These are phyloP conservation scores for Drosophila ficusphila DNA, from an alignment of 1,140 invertebrate genomes.

Conservation along the genomic window DNA sequence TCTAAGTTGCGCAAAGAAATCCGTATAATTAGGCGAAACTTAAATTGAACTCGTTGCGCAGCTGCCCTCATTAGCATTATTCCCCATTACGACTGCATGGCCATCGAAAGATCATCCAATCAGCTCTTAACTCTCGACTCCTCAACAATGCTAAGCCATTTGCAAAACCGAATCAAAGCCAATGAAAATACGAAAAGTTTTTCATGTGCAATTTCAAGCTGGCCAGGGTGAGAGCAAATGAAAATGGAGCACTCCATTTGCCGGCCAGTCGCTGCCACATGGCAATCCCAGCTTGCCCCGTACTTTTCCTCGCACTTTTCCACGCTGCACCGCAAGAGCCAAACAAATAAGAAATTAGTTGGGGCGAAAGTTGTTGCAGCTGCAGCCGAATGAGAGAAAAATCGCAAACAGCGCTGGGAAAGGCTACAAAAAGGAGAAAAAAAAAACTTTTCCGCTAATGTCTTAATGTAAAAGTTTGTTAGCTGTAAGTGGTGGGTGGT, in stretches of 20 bases:
- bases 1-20: background rate
- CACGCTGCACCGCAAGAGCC: constrained; percentile 55
- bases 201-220: constrained; percentile 71
- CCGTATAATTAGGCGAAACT: constrained; percentile 31
- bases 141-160: constrained; percentile 53
- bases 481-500: constrained; percentile 44
- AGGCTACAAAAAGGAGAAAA: constrained; percentile 1
- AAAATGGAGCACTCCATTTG: constrained; percentile 75
- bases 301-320: constrained; percentile 7
- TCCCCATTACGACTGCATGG: constrained; percentile 13
- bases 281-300: constrained; percentile 16
- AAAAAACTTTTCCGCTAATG: constrained; percentile 78
- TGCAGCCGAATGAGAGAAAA: constrained; percentile 64
- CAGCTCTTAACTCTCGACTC: constrained; percentile 38
- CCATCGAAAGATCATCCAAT: constrained; percentile 64
- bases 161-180: constrained; percentile 59
- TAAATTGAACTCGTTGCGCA: constrained; percentile 22
- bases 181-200: constrained; percentile 74
- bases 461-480: constrained; percentile 83
- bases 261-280: constrained; percentile 24
- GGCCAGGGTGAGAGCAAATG: constrained; percentile 51
- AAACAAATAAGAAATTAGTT: constrained; percentile 82
- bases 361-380: constrained; percentile 75
- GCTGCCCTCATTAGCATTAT: constrained; percentile 40
- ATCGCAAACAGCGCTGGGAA: constrained; percentile 48